A percentile compares a stretch with the other conserved stretches of the same genome.
Evolutionary conservation across 2,888 invertebrate species (phyloP).

Genomic region (Portevinia maculata): DNA sequence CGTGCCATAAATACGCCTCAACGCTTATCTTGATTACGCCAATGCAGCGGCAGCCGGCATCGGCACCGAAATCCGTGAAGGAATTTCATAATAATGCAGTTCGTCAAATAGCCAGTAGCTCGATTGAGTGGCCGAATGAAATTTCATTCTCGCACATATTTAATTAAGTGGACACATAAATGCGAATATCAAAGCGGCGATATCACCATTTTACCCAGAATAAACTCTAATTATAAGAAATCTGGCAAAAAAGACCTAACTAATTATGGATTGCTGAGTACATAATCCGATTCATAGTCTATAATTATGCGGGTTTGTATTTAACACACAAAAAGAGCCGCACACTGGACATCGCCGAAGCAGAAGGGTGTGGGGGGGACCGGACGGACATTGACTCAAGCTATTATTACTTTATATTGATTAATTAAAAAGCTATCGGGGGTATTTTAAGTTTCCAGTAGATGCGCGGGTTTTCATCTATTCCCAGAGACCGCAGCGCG

Average conservation of each 20-base stretch:
- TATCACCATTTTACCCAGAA: slow-evolving; percentile 53
- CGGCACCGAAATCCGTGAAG: slow-evolving; percentile 39
- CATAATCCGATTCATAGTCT: slow-evolving; percentile 47
- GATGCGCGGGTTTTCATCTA: slow-evolving; percentile 2
- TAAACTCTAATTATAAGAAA: slow-evolving; percentile 49
- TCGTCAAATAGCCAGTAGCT: slow-evolving; percentile 32
- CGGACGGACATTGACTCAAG: slow-evolving; percentile 20
- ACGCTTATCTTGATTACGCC: slow-evolving; percentile 40
- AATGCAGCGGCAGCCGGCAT: slow-evolving; percentile 11
- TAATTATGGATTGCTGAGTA: slow-evolving; percentile 56
- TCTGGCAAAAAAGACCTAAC: slow-evolving; percentile 13
- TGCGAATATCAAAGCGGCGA: slow-evolving; percentile 43
- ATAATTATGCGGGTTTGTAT: slow-evolving; percentile 38
- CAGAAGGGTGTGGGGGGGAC: slow-evolving; percentile 4
- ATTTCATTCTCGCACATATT: slow-evolving; percentile 18
- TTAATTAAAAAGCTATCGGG: slow-evolving; percentile 69
- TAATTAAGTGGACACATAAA: slow-evolving; percentile 53
- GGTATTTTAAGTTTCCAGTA: slow-evolving; percentile 38
- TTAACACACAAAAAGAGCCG: slow-evolving; percentile 21
- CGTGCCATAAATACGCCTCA: slow-evolving; percentile 56
- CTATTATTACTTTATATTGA: slow-evolving; percentile 64
- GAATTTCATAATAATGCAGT: slow-evolving; percentile 40
- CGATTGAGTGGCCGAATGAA: slow-evolving; percentile 10
- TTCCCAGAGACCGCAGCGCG: slow-evolving; percentile 7
- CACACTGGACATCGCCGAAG: background rate